phyloP scores from a whole-genome alignment of 2,797 vertebrate species.

The Manis crassicaudata region DNA sequence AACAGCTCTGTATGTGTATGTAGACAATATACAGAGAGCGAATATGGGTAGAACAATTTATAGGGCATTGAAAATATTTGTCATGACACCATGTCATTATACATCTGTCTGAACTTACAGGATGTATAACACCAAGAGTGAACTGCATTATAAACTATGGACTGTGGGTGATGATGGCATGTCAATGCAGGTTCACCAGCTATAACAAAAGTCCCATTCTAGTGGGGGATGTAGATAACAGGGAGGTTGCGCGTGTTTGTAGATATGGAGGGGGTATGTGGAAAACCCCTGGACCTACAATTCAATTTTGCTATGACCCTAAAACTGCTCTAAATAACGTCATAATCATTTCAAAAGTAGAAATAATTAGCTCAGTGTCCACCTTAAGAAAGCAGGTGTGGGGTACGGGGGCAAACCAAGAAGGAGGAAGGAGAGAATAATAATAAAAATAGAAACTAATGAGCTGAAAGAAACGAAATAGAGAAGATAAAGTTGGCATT shows the following conservation, averaged over 20 bases:
- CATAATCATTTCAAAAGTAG: not conserved
- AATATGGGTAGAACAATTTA: not conserved
- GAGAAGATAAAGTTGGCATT: not conserved
- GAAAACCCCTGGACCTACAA: not conserved
- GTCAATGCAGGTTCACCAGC: no score
- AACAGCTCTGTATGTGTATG: not conserved
- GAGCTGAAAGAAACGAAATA: not conserved
- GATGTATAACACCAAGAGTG: not conserved
- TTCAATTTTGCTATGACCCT: not conserved
- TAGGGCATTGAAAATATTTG: not conserved
- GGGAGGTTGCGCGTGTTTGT: not conserved
- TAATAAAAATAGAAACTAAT: constrained; percentile 10
- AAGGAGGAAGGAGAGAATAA: not conserved
- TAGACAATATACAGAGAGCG: not conserved
- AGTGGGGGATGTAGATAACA: not conserved
- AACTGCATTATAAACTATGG: not conserved
- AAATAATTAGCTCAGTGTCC: not conserved
- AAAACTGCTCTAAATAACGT: not conserved
- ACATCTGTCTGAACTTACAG: not conserved
- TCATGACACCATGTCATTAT: not conserved
- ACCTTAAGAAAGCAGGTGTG: not conserved
- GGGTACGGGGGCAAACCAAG: not conserved
- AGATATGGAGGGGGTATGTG: no score
- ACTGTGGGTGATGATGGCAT: not conserved
- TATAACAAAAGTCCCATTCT: not conserved